Evolutionary conservation across 1,140 invertebrate species (phyloP), one percentile per base, ranked within the genome.

Genomic region (Nixonia krombeini): DNA sequence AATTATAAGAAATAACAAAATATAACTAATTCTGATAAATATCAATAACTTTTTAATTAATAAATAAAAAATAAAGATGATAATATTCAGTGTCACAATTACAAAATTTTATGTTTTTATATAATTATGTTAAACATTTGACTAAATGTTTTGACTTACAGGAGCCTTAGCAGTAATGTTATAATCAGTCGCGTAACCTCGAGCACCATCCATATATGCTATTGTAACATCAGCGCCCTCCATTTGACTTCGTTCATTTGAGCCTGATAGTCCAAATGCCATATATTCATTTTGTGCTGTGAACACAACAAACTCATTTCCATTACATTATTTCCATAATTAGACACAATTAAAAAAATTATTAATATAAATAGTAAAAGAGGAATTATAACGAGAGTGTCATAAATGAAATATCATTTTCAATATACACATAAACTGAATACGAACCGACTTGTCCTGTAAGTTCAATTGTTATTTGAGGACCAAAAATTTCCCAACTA

Each of bases 401-500:
- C 5, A 17, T 18, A 4, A n/a, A 51, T 13, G 38, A 49, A 44
- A 35, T 9, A 10, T 21, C 13, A 21, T 37, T 18, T 29, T 29
- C 18, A 50, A 42, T 2, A 10, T 45, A 9, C 5, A 10, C 6
- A 31, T 37, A 40, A 51, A 5, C 15, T 40, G 18, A 9, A 38
- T 52, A 66, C 80, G 81, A 71, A 88, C 89, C 83, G 56, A 92
- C 88, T 86, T 92, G 89, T n/a, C 90, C 94, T n/a, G 91, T 89
- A 4, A 97, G 82, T 82, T 96, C 90, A 47, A 97, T 89, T 0
- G 94, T 96, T 40, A 97, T 91, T 77, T 93, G 91, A n/a, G 91
- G 92, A 0, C 94, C 94, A 78, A 95, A 94, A 2, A 96, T 90
- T 78, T 96, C 94, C 95, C 95, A 97, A 6, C 91, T 90, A 1